Evolutionary conservation across 1,140 invertebrate species (phyloP).

Genomic region (Wiebesia pumilae): DNA sequence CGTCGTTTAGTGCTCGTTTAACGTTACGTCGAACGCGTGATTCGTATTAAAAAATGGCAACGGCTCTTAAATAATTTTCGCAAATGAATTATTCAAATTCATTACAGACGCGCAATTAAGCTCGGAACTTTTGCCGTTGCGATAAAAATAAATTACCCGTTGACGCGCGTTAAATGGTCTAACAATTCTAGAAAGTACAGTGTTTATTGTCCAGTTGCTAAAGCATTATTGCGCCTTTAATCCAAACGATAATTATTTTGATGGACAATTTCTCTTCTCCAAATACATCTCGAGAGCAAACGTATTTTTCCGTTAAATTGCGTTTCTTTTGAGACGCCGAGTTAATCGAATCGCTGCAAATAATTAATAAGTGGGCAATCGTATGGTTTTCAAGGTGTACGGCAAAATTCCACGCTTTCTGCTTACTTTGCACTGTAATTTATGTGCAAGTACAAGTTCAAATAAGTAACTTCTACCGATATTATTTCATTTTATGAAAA

Average conservation of each 20-base stretch:
- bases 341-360: too few species aligned
- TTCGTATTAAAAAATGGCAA: too few species aligned
- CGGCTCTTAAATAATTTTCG: background rate
- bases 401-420: background rate
- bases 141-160: background rate
- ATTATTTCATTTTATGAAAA: slow-evolving; percentile 15
- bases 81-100: background rate
- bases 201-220: background rate
- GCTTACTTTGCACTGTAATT: background rate
- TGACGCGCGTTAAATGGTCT: background rate
- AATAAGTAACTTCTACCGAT: background rate
- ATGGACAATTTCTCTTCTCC: background rate
- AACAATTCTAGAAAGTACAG: background rate
- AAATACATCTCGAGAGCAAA: too few species aligned
- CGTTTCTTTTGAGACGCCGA: too few species aligned
- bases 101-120: background rate
- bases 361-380: too few species aligned
- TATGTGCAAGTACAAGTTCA: background rate
- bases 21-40: too few species aligned
- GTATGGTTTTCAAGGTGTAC: background rate
- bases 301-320: too few species aligned
- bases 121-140: background rate
- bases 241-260: background rate
- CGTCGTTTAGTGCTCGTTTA: too few species aligned
- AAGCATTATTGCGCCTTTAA: background rate